phyloP scores from a whole-genome alignment of 2,113 vertebrate genomes.

The Chitala chitala region DNA sequence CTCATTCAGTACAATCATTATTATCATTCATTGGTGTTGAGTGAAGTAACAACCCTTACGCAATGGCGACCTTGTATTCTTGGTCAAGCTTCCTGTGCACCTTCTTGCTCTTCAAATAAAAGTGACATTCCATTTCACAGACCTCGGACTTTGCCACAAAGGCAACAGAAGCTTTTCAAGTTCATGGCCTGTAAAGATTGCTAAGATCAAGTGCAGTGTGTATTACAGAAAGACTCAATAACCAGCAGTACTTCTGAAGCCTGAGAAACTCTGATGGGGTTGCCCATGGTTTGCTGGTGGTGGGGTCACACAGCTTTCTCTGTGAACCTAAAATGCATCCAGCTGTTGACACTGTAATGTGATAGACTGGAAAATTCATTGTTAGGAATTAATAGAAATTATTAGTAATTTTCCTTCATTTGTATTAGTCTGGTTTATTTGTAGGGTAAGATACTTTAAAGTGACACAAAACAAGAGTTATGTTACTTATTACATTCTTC shows the following conservation, averaged over 20 bases:
- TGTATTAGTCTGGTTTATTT: no score
- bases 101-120: neutral
- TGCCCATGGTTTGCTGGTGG: neutral
- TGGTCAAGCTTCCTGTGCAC: neutral
- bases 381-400: constrained; percentile 23
- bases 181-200: neutral
- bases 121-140: neutral
- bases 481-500: no score
- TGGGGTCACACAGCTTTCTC: neutral
- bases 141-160: neutral
- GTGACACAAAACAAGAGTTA: no score
- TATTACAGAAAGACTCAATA: constrained; percentile 6
- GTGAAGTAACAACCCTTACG: no score
- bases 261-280: neutral
- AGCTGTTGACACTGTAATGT: neutral
- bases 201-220: constrained; percentile 6
- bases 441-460: no score
- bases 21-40: no score
- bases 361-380: neutral
- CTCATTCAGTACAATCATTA: no score
- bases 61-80: neutral
- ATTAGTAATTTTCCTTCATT: no score
- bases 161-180: constrained; percentile 5
- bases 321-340: neutral
- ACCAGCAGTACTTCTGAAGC: neutral